Conservation (phyloP, 1,140 invertebrate genomes). For the Pseudachorutes palmiensis region DNA sequence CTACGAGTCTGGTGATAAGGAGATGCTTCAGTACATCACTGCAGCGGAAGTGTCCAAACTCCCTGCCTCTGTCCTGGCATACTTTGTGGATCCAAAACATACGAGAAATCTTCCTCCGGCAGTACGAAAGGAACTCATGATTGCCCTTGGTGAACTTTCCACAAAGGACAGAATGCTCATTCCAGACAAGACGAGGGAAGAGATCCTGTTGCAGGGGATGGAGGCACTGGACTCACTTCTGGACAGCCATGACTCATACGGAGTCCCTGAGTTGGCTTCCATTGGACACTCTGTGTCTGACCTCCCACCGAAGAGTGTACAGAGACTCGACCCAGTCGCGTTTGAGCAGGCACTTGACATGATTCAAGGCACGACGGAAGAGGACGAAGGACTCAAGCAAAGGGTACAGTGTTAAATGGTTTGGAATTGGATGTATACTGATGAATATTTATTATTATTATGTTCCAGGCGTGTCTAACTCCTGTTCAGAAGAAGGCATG, state of each 20-base stretch:
- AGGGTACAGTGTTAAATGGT: too few species aligned
- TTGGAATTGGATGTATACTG: too few species aligned
- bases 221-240: constrained; percentile 21
- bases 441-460: too few species aligned
- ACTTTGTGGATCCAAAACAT: constrained; percentile 33
- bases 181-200: constrained; percentile 31
- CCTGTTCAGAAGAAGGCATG: constrained; percentile 30
- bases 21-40: constrained; percentile 33
- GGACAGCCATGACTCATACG: constrained; percentile 17
- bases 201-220: constrained; percentile 35
- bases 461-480: constrained; percentile 33
- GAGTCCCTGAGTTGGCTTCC: constrained; percentile 30
- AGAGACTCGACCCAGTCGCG: constrained; percentile 30
- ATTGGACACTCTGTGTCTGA: constrained; percentile 31
- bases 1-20: constrained; percentile 29
- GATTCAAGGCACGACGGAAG: constrained; percentile 33
- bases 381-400: constrained; percentile 33
- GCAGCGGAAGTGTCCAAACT: constrained; percentile 34
- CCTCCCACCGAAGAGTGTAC: constrained; percentile 27
- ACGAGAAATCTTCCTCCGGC: constrained; percentile 27
- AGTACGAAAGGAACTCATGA: constrained; percentile 35
- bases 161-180: constrained; percentile 34
- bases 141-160: constrained; percentile 32
- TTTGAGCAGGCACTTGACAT: constrained; percentile 32
- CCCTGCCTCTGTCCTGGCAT: constrained; percentile 33